Evolutionary conservation across 2,797 vertebrate species (phyloP).

Genomic region (Myoxocephalus aenaeus): DNA sequence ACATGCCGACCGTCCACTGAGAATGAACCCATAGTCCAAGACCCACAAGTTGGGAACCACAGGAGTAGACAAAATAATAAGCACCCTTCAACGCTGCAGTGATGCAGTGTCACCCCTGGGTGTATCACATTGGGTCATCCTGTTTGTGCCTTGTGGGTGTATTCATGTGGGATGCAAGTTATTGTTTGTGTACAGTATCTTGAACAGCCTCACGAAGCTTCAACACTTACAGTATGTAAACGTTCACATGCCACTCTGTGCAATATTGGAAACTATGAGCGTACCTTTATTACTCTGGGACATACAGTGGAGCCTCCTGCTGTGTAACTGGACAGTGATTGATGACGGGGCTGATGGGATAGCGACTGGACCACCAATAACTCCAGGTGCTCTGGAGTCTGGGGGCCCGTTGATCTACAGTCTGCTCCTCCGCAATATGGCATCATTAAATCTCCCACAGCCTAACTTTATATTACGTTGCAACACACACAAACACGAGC

Average conservation of each 20-base stretch:
- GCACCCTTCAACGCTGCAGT: slow-evolving; percentile 6
- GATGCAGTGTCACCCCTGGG: slow-evolving; percentile 19
- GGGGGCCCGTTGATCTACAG: slow-evolving; percentile 47
- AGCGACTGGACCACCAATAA: slow-evolving; percentile 42
- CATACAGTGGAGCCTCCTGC: slow-evolving; percentile 40
- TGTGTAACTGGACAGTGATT: slow-evolving; percentile 66
- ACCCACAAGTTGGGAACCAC: neutral
- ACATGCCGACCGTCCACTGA: neutral
- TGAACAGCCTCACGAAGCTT: slow-evolving; percentile 22
- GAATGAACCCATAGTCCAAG: slow-evolving; percentile 5
- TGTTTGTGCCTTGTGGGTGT: slow-evolving; percentile 31
- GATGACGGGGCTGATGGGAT: slow-evolving; percentile 65
- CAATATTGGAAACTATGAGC: slow-evolving; percentile 55
- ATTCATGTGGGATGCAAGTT: slow-evolving; percentile 18
- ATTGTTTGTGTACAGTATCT: slow-evolving; percentile 10
- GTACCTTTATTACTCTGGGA: slow-evolving; percentile 53
- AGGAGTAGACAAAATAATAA: slow-evolving; percentile 13
- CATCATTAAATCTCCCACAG: slow-evolving; percentile 53
- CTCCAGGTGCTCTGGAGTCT: slow-evolving; percentile 53
- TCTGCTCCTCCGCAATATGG: slow-evolving; percentile 42
- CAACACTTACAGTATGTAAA: slow-evolving; percentile 9
- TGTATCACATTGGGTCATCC: slow-evolving; percentile 19
- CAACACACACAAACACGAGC: slow-evolving; percentile 18
- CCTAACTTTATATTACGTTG: slow-evolving; percentile 12
- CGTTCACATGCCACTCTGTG: slow-evolving; percentile 25